phyloP scores from a whole-genome alignment of 2,888 invertebrate genomes.

The Callimorpha dominula region DNA sequence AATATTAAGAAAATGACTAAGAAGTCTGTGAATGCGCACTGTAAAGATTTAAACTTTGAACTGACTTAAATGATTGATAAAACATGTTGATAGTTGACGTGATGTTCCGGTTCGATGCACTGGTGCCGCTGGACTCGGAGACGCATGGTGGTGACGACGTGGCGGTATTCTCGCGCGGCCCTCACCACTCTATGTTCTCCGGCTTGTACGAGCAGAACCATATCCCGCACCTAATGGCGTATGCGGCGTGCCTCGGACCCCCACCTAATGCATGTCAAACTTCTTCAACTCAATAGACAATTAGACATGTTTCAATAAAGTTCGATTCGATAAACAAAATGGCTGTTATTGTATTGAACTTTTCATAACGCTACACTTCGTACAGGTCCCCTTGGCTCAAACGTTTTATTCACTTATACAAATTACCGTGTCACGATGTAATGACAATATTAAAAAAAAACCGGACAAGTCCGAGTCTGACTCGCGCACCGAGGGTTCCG shows the following conservation, averaged over 20 bases:
- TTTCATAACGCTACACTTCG: no score
- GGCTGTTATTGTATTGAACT: no score
- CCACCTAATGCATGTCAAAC: slow-evolving; percentile 73
- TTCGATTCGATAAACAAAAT: not conserved
- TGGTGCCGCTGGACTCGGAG: slow-evolving; percentile 87
- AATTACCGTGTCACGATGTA: no score
- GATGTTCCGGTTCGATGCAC: slow-evolving; percentile 69
- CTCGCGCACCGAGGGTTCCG: no score
- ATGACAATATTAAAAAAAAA: no score
- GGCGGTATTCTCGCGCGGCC: slow-evolving; percentile 90
- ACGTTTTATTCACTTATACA: no score
- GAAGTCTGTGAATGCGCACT: not conserved
- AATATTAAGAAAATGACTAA: not conserved
- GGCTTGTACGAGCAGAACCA: slow-evolving; percentile 92
- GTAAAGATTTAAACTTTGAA: not conserved
- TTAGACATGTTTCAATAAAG: not conserved
- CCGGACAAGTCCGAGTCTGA: no score
- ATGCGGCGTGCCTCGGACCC: slow-evolving; percentile 90
- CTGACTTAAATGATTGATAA: not conserved
- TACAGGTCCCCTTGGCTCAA: no score
- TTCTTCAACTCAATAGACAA: not conserved
- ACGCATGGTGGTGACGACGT: slow-evolving; percentile 94
- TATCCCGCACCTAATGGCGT: slow-evolving; percentile 91
- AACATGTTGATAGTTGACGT: not conserved
- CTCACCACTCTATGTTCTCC: slow-evolving; percentile 91